A percentile compares a stretch with the other conserved stretches of the same genome.
These are phyloP conservation scores for Aphis gossypii DNA, from an alignment of 1,140 invertebrate genomes.

Conservation along the genomic window DNA sequence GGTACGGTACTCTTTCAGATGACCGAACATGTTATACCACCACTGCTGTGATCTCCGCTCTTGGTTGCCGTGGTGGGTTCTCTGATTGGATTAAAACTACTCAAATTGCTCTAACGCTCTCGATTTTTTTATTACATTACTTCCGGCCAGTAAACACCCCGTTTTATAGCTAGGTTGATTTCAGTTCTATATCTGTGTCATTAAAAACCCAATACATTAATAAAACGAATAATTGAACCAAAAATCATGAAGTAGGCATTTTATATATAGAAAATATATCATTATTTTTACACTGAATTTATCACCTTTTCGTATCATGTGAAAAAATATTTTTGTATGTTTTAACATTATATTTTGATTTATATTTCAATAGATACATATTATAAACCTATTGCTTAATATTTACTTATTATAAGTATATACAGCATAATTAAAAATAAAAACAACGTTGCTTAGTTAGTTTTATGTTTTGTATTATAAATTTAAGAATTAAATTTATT, in stretches of 20 bases:
- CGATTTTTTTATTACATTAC: constrained; percentile 54
- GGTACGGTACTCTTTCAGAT: constrained; percentile 29
- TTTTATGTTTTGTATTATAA: neutral
- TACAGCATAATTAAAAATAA: too few species aligned
- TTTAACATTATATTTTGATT: neutral
- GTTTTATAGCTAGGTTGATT: constrained; percentile 25
- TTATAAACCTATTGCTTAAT: neutral
- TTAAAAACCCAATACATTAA: neutral
- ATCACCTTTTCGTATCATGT: neutral
- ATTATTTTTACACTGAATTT: neutral
- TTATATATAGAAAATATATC: neutral
- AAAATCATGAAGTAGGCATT: neutral
- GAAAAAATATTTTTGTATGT: neutral
- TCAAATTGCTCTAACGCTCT: constrained; percentile 49
- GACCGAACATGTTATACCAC: constrained; percentile 14
- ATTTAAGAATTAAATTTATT: neutral
- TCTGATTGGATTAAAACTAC: constrained; percentile 55
- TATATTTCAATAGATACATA: neutral
- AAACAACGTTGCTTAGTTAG: neutral
- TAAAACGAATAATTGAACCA: neutral
- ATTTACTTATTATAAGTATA: too few species aligned
- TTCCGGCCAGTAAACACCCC: constrained; percentile 43
- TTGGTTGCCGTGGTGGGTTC: neutral
- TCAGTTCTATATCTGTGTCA: neutral
- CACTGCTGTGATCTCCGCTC: neutral